phyloP scores from a whole-genome alignment of 2,888 invertebrate genomes.

The Koerneria pararmatus region DNA sequence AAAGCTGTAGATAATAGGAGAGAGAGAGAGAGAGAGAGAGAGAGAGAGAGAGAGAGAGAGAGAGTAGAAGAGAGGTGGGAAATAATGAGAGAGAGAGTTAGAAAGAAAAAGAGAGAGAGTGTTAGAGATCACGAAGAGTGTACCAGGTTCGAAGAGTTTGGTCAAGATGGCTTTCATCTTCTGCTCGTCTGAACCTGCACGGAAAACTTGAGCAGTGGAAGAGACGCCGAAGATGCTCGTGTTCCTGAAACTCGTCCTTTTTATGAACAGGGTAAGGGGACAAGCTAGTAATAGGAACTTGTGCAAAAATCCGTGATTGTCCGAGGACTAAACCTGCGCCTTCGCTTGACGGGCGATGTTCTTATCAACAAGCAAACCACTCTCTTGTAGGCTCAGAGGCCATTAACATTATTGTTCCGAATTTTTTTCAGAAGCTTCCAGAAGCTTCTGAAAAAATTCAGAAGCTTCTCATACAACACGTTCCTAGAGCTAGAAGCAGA shows the following conservation, averaged over 20 bases:
- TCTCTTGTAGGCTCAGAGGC: no score
- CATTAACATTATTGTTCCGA: no score
- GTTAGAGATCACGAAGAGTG: not conserved
- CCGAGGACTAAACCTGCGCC: no score
- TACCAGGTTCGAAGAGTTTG: not conserved
- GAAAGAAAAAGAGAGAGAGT: not conserved
- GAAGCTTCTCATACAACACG: no score
- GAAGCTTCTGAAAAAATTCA: no score
- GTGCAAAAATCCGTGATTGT: conserved; percentile 1
- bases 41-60: not conserved
- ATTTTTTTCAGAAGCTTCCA: no score
- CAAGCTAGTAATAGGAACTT: no score
- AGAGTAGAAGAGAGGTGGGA: not conserved
- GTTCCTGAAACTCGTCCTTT: no score
- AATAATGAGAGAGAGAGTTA: not conserved
- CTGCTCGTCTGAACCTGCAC: not conserved
- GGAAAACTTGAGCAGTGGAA: not conserved
- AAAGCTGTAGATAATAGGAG: not conserved
- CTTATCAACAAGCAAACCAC: no score
- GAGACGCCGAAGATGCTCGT: not conserved
- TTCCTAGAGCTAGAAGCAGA: no score
- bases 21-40: not conserved
- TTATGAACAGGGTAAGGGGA: no score
- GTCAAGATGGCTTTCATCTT: not conserved
- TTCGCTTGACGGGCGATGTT: no score